Evolutionary conservation across 2,888 invertebrate species (phyloP).

Genomic region (Metacarcinus magister): DNA sequence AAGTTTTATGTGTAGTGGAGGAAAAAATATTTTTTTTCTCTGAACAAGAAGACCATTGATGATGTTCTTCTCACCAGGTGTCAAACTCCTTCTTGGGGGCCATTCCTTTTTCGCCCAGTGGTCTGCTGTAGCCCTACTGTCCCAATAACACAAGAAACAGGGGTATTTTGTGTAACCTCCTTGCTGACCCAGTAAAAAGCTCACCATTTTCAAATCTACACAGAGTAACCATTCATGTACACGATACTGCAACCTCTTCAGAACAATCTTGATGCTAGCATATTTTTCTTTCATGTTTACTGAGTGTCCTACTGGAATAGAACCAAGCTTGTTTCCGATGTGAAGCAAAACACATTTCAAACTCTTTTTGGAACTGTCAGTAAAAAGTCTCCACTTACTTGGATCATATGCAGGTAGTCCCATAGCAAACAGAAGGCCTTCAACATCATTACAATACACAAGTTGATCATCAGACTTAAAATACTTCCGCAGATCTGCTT

Average conservation of each 20-base stretch:
- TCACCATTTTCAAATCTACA: conserved; percentile 57
- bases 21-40: background rate
- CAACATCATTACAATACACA: conserved; percentile 61
- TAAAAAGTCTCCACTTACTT: conserved; percentile 60
- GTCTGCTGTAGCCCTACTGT: conserved; percentile 57
- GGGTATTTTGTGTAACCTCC: conserved; percentile 59
- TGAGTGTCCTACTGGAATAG: conserved; percentile 53
- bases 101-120: conserved; percentile 62
- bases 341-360: conserved; percentile 68
- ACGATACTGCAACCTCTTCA: conserved; percentile 34
- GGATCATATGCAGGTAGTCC: conserved; percentile 65
- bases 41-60: conserved; percentile 56
- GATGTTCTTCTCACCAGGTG: background rate
- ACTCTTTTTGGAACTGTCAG: conserved; percentile 67
- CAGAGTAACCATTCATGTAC: conserved; percentile 54
- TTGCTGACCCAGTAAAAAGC: conserved; percentile 41
- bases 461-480: conserved; percentile 55
- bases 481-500: conserved; percentile 51
- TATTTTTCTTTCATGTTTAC: conserved; percentile 47
- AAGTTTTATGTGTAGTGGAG: background rate
- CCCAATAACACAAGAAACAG: conserved; percentile 56
- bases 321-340: conserved; percentile 45
- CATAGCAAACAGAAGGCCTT: conserved; percentile 64
- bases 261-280: conserved; percentile 59
- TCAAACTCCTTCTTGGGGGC: conserved; percentile 43